These are phyloP conservation scores for Drosophila bifasciata DNA, from an alignment of 1,140 invertebrate species.

Conservation along the genomic window DNA sequence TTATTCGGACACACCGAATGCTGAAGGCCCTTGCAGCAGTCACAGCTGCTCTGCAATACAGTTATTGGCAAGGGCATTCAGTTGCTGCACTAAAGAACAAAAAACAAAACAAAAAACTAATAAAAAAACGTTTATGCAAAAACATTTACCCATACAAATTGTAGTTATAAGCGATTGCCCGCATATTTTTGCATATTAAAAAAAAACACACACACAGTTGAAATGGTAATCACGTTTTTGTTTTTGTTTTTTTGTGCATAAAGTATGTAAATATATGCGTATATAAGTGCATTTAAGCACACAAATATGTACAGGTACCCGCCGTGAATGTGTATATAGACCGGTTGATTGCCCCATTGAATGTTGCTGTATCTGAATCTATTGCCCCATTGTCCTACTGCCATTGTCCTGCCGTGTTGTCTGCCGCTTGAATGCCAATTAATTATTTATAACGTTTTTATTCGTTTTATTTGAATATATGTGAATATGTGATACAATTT, in stretches of 20 bases:
- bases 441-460: conserved; percentile 62
- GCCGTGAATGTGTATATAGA: conserved; percentile 22
- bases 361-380: too few relatives aligned
- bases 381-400: conserved; percentile 37
- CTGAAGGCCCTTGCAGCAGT: conserved; percentile 17
- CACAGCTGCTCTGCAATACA: too few relatives aligned
- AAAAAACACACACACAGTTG: conserved; percentile 14
- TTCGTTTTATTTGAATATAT: conserved; percentile 50
- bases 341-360: conserved; percentile 44
- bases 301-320: neutral
- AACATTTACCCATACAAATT: conserved; percentile 22
- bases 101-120: neutral
- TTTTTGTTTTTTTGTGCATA: neutral
- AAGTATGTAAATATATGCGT: conserved; percentile 1
- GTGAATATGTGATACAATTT: conserved; percentile 31
- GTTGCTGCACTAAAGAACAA: neutral
- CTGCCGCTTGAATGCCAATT: conserved; percentile 35
- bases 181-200: conserved; percentile 42
- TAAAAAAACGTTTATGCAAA: conserved; percentile 1
- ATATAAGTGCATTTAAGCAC: too few relatives aligned
- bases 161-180: conserved; percentile 18
- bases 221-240: conserved; percentile 3
- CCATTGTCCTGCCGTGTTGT: conserved; percentile 34
- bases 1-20: conserved; percentile 28
- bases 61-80: conserved; percentile 19